Percentiles rank a stretch among this genome's conserved stretches.
phyloP scores from a whole-genome alignment of 2,888 invertebrate genomes.

The Prenolepis imparis region DNA sequence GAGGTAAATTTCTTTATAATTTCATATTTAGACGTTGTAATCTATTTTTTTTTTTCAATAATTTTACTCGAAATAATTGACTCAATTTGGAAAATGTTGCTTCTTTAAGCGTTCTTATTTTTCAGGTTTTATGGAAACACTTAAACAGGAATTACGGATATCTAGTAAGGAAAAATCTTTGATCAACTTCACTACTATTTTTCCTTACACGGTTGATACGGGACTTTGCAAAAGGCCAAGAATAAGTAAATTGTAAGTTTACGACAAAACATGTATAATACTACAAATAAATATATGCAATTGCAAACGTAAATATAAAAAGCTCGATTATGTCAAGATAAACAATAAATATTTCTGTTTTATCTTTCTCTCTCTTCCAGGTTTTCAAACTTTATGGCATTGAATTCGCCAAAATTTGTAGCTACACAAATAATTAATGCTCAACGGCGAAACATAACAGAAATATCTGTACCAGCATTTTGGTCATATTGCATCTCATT shows the following conservation, averaged over 20 bases:
- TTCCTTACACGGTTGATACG: slow-evolving; percentile 95
- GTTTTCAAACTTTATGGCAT: slow-evolving; percentile 89
- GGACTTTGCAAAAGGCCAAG: slow-evolving; percentile 93
- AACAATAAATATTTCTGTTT: slow-evolving; percentile 24
- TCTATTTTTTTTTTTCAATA: not conserved
- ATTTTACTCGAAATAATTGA: not conserved
- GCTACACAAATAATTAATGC: slow-evolving; percentile 90
- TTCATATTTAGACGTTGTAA: not conserved
- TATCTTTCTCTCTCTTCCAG: slow-evolving; percentile 62
- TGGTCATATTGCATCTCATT: slow-evolving; percentile 88
- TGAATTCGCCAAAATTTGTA: slow-evolving; percentile 89
- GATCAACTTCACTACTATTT: slow-evolving; percentile 93
- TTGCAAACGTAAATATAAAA: not conserved
- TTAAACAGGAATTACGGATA: slow-evolving; percentile 92
- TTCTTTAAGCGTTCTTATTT: not conserved
- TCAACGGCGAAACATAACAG: slow-evolving; percentile 88
- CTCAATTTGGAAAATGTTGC: not conserved
- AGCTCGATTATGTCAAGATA: not conserved
- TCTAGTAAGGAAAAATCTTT: slow-evolving; percentile 72
- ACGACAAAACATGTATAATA: not conserved
- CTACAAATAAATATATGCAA: not conserved
- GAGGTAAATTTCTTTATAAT: slow-evolving; percentile 85
- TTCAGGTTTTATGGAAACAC: slow-evolving; percentile 92
- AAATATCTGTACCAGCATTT: slow-evolving; percentile 90
- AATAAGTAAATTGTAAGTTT: slow-evolving; percentile 87